These are phyloP conservation scores for Aldrovandia affinis DNA, from an alignment of 2,797 vertebrate species.

Conservation along the genomic window DNA sequence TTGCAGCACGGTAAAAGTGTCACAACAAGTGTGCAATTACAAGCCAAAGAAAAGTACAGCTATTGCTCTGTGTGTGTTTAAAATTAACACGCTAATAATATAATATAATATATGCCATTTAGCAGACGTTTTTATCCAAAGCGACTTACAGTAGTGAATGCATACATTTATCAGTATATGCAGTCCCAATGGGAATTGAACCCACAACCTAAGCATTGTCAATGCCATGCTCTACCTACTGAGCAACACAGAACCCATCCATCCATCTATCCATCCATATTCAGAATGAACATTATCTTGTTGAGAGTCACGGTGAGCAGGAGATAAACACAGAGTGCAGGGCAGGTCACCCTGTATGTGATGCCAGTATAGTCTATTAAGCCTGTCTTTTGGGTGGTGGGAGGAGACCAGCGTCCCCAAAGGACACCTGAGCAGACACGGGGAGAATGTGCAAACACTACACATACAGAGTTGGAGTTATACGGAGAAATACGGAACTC, in stretches of 20 bases:
- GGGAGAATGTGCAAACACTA: not conserved
- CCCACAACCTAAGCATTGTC: too few relatives aligned
- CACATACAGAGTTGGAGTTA: not conserved
- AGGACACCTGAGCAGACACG: not conserved
- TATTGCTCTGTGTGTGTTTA: not conserved
- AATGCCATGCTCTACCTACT: too few relatives aligned
- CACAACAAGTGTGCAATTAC: slow-evolving; percentile 75
- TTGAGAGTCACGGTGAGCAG: not conserved
- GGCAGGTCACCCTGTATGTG: not conserved
- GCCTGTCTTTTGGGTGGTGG: not conserved
- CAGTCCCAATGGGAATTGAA: too few relatives aligned
- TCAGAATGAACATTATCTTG: not conserved
- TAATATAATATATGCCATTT: not conserved
- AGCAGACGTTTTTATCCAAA: too few relatives aligned
- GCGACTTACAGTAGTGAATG: too few relatives aligned
- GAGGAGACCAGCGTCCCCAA: not conserved
- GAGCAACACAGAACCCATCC: too few relatives aligned
- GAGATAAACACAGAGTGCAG: not conserved
- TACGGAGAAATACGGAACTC: not conserved
- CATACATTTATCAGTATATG: too few relatives aligned
- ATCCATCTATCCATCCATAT: not conserved
- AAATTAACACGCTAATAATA: not conserved
- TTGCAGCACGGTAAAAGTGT: slow-evolving; percentile 44
- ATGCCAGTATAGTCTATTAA: too few relatives aligned
- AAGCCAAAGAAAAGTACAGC: slow-evolving; percentile 46